A percentile compares a stretch with the other conserved stretches of the same genome.
phyloP scores from a whole-genome alignment of 2,113 vertebrate species.

The Antechinus flavipes region DNA sequence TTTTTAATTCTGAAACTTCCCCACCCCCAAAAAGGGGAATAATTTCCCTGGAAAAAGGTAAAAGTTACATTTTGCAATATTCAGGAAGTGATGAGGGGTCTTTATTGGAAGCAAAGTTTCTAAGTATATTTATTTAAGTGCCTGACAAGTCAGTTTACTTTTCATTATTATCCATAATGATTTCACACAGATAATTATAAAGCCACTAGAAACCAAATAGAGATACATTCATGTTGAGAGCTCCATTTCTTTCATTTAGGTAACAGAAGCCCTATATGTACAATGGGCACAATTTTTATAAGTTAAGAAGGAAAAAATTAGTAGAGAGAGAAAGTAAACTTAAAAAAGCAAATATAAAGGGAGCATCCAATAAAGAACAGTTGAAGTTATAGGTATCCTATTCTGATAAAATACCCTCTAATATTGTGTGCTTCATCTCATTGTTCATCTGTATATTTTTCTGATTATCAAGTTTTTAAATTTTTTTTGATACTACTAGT shows the following conservation, averaged over 20 bases:
- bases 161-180: background rate
- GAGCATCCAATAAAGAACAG: background rate
- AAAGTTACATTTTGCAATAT: background rate
- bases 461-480: background rate
- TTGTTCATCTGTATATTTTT: background rate
- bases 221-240: background rate
- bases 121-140: background rate
- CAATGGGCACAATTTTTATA: background rate
- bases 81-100: background rate
- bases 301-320: background rate
- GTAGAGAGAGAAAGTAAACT: background rate
- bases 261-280: background rate
- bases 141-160: background rate
- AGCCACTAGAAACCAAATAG: background rate
- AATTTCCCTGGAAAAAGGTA: background rate
- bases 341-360: background rate
- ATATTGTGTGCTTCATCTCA: background rate
- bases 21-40: too few relatives aligned
- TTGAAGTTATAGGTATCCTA: background rate
- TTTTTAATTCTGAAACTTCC: background rate
- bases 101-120: background rate
- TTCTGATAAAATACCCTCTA: background rate
- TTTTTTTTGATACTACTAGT: background rate
- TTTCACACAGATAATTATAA: background rate
- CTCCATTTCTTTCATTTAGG: background rate